These are phyloP conservation scores for Propithecus deckenii DNA, from an alignment of 2,797 vertebrate species.

Conservation along the genomic window DNA sequence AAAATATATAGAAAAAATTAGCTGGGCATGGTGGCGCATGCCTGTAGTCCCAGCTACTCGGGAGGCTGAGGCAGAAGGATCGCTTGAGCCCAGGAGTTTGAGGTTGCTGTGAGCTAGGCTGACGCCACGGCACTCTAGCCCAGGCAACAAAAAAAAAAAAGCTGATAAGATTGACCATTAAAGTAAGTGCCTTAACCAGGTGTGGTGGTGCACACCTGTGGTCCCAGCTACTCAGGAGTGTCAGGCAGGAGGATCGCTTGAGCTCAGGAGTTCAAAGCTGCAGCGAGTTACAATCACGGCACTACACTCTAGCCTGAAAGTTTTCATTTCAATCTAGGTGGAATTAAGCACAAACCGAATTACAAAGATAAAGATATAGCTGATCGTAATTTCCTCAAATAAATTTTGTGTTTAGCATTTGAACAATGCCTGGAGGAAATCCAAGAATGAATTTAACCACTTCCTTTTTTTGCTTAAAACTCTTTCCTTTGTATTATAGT, in stretches of 20 bases:
- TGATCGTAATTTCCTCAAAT: neutral
- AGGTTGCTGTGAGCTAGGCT: too few relatives aligned
- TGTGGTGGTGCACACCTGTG: neutral
- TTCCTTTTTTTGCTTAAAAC: neutral
- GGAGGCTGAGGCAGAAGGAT: too few relatives aligned
- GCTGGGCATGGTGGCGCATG: too few relatives aligned
- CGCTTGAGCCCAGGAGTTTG: too few relatives aligned
- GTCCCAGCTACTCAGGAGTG: neutral
- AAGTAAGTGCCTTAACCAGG: neutral
- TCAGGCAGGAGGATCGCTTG: neutral
- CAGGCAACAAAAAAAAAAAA: neutral
- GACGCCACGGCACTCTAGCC: too few relatives aligned
- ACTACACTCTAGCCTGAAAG: neutral
- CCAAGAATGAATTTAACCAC: neutral
- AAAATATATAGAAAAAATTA: too few relatives aligned
- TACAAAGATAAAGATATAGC: neutral
- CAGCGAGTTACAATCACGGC: neutral
- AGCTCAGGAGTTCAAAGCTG: neutral
- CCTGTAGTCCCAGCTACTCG: too few relatives aligned
- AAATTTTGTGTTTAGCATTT: neutral
- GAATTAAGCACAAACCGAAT: conserved; percentile 18
- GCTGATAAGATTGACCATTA: neutral
- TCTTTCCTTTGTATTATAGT: neutral
- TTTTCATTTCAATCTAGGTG: neutral
- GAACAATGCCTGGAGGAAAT: conserved; percentile 8